Percentiles rank a stretch among this genome's conserved stretches.
These are phyloP conservation scores for Encarsia formosa DNA, from an alignment of 2,888 invertebrate species.

Conservation along the genomic window DNA sequence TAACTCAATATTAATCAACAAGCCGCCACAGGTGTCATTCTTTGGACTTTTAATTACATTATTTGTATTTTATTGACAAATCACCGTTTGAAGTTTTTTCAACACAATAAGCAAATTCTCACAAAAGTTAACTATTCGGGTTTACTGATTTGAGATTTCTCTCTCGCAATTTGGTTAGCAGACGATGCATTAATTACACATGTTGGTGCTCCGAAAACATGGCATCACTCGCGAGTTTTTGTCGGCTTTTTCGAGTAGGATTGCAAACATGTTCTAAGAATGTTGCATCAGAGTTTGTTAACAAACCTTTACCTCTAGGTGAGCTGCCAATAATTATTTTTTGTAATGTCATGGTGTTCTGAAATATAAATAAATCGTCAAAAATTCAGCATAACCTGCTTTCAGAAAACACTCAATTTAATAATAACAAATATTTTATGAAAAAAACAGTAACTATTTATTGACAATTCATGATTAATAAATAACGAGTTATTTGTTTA, in stretches of 20 bases:
- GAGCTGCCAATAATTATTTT: constrained; percentile 9
- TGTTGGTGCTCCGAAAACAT: constrained; percentile 26
- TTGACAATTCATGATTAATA: too few species aligned
- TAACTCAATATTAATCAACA: too few species aligned
- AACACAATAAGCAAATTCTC: too few species aligned
- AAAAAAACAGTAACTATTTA: too few species aligned
- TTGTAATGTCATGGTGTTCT: not conserved
- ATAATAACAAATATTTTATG: not conserved
- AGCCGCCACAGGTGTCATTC: too few species aligned
- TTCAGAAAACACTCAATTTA: not conserved
- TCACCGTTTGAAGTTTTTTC: too few species aligned
- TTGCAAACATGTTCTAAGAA: constrained; percentile 33
- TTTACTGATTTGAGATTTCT: too few species aligned
- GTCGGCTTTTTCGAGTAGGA: constrained; percentile 32
- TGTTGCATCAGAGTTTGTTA: constrained; percentile 25
- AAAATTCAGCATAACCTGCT: constrained; percentile 20
- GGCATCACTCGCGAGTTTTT: constrained; percentile 36
- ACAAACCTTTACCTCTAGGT: constrained; percentile 33
- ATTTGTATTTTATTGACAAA: too few species aligned
- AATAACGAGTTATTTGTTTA: too few species aligned
- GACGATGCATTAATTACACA: not conserved
- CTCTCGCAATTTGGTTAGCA: not conserved
- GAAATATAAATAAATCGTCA: not conserved
- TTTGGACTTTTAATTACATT: too few species aligned
- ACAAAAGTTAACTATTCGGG: too few species aligned